Conservation (phyloP, 2,888 invertebrate species). For the Colostygia pectinataria region DNA sequence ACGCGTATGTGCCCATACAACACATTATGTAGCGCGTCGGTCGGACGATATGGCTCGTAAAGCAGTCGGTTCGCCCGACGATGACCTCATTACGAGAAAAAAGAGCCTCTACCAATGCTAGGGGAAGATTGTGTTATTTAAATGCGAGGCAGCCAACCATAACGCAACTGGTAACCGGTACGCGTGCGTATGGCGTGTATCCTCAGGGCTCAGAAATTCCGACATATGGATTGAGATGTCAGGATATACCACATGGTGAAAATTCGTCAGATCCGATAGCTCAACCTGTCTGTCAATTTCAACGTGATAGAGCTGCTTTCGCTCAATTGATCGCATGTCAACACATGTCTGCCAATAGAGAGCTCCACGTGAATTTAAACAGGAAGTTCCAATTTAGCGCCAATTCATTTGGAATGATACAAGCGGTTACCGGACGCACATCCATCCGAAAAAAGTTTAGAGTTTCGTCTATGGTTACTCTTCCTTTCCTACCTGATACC, state of each 20-base stretch:
- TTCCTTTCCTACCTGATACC: constrained; percentile 60
- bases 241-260: constrained; percentile 60
- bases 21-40: constrained; percentile 45
- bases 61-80: constrained; percentile 55
- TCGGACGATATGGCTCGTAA: constrained; percentile 60
- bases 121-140: constrained; percentile 46
- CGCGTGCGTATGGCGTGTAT: constrained; percentile 45
- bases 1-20: constrained; percentile 51
- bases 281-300: constrained; percentile 59
- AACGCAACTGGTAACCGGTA: constrained; percentile 47
- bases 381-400: constrained; percentile 79
- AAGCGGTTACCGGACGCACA: constrained; percentile 62
- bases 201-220: constrained; percentile 40
- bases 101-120: constrained; percentile 48
- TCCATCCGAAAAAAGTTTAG: constrained; percentile 62
- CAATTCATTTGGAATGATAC: constrained; percentile 77
- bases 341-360: constrained; percentile 69
- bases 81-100: constrained; percentile 71
- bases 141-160: constrained; percentile 51
- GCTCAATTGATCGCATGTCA: constrained; percentile 77
- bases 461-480: constrained; percentile 56
- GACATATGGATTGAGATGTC: constrained; percentile 55
- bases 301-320: constrained; percentile 72
- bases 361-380: constrained; percentile 72
- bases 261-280: constrained; percentile 52